Base-by-base conservation (phyloP, 1,140 invertebrate species). In the Lycorma delicatula region DNA sequence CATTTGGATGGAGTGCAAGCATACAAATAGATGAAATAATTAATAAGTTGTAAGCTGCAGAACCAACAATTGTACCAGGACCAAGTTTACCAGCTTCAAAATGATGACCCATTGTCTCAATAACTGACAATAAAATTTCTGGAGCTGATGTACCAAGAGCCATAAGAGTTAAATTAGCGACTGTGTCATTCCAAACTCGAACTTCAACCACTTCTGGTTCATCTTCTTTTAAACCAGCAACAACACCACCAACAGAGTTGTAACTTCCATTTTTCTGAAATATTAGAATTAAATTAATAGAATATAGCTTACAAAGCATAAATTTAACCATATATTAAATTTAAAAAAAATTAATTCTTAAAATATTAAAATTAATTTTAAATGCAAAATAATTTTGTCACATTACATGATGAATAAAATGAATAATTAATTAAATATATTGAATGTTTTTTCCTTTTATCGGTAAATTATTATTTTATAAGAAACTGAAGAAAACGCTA, bases 131-230 rank as follows among this genome's bases (percentile, higher is more conserved):
- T 1, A 84, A 66, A 59, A 84, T 84, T 69, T 84, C 82, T 0
- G 82, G 82, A 2, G 82, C 81, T 26, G 78, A 80, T 5, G 80
- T 81, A 4, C 82, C 82, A 3, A 85, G 67, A 7, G 83, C 82
- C 81, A 85, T 83, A 3, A 85, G 69, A 13, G 81, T 83, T n/a
- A 85, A 67, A 68, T 84, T 85, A 58, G 81, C 81, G 11, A 85
- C 81, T 0, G 82, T 83, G 64, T 82, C 79, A 62, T 84, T 84
- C 81, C 82, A 84, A 25, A 69, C 68, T 56, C 68, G 66, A 23
- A 72, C 68, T 64, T 72, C 71, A 22, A 72, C 58, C 7, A 69
- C 60, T 61, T 68, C 67, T 1, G 67, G 67, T 46, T 68, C 66
- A n/a, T 68, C 67, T 41, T 66, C 65, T 52, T 56, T 59, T 26